These are phyloP conservation scores for Sternarchorhynchus goeldii DNA, from an alignment of 2,797 vertebrate species.

Conservation along the genomic window DNA sequence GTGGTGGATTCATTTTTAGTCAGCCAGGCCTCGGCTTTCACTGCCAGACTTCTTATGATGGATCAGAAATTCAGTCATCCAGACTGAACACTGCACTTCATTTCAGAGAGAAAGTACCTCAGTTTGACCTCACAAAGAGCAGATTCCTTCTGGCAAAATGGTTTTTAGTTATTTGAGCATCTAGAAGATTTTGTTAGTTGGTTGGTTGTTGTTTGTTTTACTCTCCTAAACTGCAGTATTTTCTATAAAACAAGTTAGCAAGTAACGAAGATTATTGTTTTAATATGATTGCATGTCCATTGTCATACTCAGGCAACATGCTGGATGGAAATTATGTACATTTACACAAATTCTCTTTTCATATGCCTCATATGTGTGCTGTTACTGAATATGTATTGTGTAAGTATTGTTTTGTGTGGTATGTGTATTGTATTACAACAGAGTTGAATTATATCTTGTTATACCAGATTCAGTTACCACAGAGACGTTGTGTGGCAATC, in stretches of 20 bases:
- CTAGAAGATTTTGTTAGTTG: neutral
- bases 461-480: too few species aligned
- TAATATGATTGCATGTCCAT: neutral
- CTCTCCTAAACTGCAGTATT: neutral
- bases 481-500: too few species aligned
- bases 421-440: too few species aligned
- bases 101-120: neutral
- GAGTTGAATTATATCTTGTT: too few species aligned
- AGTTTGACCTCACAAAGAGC: too few species aligned
- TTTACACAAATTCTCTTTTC: too few species aligned
- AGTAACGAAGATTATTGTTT: neutral
- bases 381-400: too few species aligned
- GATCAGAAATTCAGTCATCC: neutral
- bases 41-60: neutral
- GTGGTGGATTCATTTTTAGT: neutral
- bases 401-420: too few species aligned
- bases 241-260: neutral
- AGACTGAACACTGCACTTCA: neutral
- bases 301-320: too few species aligned
- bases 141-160: neutral
- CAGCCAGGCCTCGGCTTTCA: neutral
- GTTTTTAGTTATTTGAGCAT: constrained; percentile 6
- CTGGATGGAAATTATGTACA: too few species aligned
- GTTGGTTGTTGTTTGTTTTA: neutral
- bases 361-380: too few species aligned